phyloP scores from a whole-genome alignment of 2,797 vertebrate species.

The Pteronotus mesoamericanus region DNA sequence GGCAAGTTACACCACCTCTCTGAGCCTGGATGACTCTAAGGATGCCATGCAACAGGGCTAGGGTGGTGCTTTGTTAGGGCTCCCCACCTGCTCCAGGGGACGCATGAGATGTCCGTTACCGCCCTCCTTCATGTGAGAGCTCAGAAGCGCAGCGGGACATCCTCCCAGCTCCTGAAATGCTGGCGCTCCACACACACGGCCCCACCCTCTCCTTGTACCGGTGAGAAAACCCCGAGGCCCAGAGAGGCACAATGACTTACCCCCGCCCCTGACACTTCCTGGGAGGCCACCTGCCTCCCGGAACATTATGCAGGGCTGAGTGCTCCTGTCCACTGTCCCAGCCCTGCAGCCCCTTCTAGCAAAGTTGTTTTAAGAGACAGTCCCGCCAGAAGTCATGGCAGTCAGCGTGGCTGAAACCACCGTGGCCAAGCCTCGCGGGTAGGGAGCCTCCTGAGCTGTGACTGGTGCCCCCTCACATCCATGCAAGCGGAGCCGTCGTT shows the following conservation, averaged over 20 bases:
- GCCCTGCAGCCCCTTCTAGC: background rate
- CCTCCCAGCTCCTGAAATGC: background rate
- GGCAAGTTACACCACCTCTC: background rate
- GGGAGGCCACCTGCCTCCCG: no score
- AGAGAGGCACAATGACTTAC: background rate
- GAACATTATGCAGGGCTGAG: rapidly evolving
- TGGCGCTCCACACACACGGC: background rate
- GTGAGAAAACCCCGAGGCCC: background rate
- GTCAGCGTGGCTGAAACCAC: background rate
- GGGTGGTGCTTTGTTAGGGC: background rate
- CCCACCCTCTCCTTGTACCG: background rate
- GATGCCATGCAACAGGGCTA: background rate
- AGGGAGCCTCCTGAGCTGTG: background rate
- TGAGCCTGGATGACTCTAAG: background rate
- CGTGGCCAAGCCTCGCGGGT: background rate
- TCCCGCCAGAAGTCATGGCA: background rate
- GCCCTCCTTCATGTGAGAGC: background rate
- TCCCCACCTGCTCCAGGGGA: background rate
- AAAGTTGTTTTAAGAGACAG: background rate
- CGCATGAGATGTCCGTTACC: background rate
- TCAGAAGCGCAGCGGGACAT: background rate
- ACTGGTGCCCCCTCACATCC: background rate
- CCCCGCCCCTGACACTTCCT: background rate
- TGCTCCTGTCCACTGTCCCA: background rate
- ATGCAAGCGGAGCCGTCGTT: rapidly evolving